phyloP scores from a whole-genome alignment of 2,797 vertebrate genomes.

The Centroberyx gerrardi region DNA sequence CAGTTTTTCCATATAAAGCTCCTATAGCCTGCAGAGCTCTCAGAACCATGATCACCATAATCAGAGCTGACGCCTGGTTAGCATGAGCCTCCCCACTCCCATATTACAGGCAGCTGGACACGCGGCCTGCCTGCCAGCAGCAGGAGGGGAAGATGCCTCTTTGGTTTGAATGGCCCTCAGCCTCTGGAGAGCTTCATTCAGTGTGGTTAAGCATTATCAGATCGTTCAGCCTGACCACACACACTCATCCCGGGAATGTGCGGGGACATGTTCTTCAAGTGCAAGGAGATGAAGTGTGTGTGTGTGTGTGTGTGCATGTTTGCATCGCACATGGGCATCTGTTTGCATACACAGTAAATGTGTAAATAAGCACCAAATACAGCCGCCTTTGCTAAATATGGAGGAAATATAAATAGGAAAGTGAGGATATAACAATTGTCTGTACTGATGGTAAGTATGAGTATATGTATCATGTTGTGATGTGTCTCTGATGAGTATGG shows the following conservation, averaged over 20 bases:
- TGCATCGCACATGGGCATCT: not conserved
- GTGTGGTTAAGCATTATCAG: slow-evolving; percentile 7
- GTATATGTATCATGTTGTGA: too few relatives aligned
- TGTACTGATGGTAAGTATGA: too few relatives aligned
- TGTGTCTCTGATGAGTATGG: too few relatives aligned
- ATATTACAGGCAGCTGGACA: slow-evolving; percentile 85
- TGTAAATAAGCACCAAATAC: not conserved
- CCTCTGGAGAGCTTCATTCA: slow-evolving; percentile 51
- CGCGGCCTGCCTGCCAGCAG: slow-evolving; percentile 63
- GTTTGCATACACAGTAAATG: too few relatives aligned
- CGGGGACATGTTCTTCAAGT: not conserved
- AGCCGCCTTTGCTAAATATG: not conserved
- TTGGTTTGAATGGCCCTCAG: slow-evolving; percentile 13
- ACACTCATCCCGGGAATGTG: not conserved
- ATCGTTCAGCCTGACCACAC: slow-evolving; percentile 24
- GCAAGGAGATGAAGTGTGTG: not conserved
- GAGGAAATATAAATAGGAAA: too few relatives aligned
- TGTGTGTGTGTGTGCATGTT: not conserved
- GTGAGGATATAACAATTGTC: too few relatives aligned
- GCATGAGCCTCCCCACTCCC: slow-evolving; percentile 84
- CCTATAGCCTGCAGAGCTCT: slow-evolving; percentile 83
- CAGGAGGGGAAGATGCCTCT: slow-evolving; percentile 58
- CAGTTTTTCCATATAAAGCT: slow-evolving; percentile 58
- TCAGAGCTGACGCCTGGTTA: slow-evolving; percentile 90
- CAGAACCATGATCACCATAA: slow-evolving; percentile 89